Evolutionary conservation across 2,113 vertebrate species (phyloP), one percentile per base, ranked within the genome.

Genomic region (Chrysochloris asiatica): DNA sequence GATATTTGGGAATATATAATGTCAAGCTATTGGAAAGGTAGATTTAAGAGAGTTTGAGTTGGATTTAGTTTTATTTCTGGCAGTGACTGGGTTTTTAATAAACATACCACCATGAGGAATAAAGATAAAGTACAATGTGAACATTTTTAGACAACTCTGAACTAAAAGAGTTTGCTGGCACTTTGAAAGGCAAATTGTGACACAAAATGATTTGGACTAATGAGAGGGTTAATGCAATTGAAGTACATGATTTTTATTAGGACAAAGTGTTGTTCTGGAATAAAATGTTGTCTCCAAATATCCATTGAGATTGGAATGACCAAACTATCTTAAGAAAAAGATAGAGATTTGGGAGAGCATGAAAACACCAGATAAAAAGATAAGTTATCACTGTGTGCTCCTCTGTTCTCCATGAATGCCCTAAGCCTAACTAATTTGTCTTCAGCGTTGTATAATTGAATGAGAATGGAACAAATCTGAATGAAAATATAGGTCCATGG

Each of bases 51-150:
- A 30, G 11, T 65, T 33, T 83, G 52, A 81, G 47, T 45, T 81
- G 72, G 59, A 50, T 83, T 91, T 86, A 47, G 26, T 93, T 78
- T 88, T 86, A 77, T 90, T 90, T 83, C 72, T 67, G 47, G 38
- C 48, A 85, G 67, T 63, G 48, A 73, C 80, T 59, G 41, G 12
- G 10, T 50, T 95, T 90, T 92, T 88, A 71, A 85, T 80, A 80
- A 88, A 77, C 41, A 50, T 6, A 4, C 56, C 80, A 48, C 63
- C 69, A 5, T 16, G 54, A 80, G 26, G 24, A 36, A 14, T 79
- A 75, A 83, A 93, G 43, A 80, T 77, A 92, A 88, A 90, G 88
- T 90, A 61, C 4, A 80, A n/a, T 43, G 21, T 56, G 80, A 90
- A 38, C 30, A 9, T 83, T 69, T 90, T 80, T 41, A 79, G 86